Evolutionary conservation across 1,140 invertebrate species (phyloP).

Genomic region (Pseudomyrmex gracilis): DNA sequence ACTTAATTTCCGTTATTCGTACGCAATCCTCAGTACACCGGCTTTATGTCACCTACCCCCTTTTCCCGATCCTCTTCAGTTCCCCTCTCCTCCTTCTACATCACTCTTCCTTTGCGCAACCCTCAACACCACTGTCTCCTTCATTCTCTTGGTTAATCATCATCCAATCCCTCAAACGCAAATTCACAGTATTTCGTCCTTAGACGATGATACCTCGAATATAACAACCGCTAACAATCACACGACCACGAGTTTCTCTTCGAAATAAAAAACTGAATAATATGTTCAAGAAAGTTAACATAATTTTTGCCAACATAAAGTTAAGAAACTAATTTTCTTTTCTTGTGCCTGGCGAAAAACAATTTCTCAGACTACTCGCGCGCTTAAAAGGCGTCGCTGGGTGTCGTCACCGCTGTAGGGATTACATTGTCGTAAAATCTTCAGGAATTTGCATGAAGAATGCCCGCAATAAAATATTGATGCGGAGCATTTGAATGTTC

Average conservation of each 20-base stretch:
- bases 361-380: constrained; percentile 38
- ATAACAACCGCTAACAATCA: not conserved
- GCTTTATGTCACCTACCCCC: constrained; percentile 78
- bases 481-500: constrained; percentile 72
- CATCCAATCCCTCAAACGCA: constrained; percentile 56
- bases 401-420: constrained; percentile 71
- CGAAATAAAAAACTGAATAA: not conserved
- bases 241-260: not conserved
- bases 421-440: constrained; percentile 85
- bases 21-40: constrained; percentile 80
- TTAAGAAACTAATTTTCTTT: too few relatives aligned
- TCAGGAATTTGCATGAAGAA: constrained; percentile 81
- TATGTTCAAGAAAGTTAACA: not conserved
- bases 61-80: constrained; percentile 60
- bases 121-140: constrained; percentile 67
- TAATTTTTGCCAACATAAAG: not conserved
- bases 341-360: constrained; percentile 21
- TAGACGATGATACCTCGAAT: constrained; percentile 32
- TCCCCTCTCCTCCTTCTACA: constrained; percentile 51
- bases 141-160: constrained; percentile 76
- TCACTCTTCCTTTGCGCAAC: constrained; percentile 62
- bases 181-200: constrained; percentile 57
- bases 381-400: constrained; percentile 68
- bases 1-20: constrained; percentile 86
- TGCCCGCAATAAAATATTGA: constrained; percentile 74